These are phyloP conservation scores for Rhinella marina DNA, from an alignment of 2,797 vertebrate species.

Conservation along the genomic window DNA sequence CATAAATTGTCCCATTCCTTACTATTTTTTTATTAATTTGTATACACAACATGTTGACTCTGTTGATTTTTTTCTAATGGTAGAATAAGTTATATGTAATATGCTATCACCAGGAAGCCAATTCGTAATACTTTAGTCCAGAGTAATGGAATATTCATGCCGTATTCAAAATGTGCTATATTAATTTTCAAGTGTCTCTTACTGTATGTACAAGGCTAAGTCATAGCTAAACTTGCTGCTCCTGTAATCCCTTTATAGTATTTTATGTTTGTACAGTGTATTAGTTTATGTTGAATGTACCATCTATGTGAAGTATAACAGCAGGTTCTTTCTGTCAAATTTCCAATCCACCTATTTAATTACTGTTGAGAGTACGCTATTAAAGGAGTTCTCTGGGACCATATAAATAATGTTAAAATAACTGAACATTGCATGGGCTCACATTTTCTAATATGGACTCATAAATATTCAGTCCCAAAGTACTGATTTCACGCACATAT, in stretches of 20 bases:
- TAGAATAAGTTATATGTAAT: slow-evolving; percentile 29
- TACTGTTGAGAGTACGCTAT: background rate
- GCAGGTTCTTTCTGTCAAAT: slow-evolving; percentile 6
- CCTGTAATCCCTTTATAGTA: slow-evolving; percentile 25
- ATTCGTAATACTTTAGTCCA: slow-evolving; percentile 5
- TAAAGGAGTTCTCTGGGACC: background rate
- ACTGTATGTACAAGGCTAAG: slow-evolving; percentile 6
- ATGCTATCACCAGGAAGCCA: slow-evolving; percentile 9
- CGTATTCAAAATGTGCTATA: slow-evolving; percentile 10
- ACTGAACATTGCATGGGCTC: background rate
- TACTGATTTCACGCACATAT: background rate
- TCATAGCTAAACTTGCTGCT: slow-evolving; percentile 16
- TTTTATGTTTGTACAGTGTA: slow-evolving; percentile 29
- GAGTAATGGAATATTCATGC: slow-evolving; percentile 23
- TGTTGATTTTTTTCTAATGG: slow-evolving; percentile 14
- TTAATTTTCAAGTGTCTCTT: slow-evolving; percentile 16
- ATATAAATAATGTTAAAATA: background rate
- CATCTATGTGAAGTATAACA: slow-evolving; percentile 13
- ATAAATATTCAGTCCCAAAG: background rate
- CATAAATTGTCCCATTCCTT: background rate
- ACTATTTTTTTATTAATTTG: background rate
- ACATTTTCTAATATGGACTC: background rate
- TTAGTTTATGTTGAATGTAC: background rate
- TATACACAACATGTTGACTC: slow-evolving; percentile 5
- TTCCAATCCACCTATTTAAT: slow-evolving; percentile 21